Conservation (phyloP, 1,140 invertebrate genomes). For the Copidosoma floridanum region DNA sequence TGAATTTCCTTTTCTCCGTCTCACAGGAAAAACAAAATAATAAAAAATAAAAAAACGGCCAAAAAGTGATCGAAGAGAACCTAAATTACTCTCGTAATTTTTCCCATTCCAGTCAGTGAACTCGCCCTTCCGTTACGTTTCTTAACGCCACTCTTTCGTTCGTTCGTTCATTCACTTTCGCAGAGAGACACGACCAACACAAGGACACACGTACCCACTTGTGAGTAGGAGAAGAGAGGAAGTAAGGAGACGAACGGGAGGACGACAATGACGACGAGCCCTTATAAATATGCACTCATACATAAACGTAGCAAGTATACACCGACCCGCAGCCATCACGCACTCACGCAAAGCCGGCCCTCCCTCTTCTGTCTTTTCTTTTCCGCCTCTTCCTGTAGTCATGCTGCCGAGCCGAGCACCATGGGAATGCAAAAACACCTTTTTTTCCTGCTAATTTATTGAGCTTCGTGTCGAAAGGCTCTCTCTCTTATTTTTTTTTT, state of each 20-base stretch:
- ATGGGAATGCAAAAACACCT: conserved; percentile 9
- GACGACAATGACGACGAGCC: no score
- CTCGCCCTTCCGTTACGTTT: conserved; percentile 16
- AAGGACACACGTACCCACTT: background rate
- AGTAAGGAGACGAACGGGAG: no score
- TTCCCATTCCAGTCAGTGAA: background rate
- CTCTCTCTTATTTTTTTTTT: background rate
- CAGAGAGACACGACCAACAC: background rate
- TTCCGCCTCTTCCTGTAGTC: no score
- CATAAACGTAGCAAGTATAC: no score
- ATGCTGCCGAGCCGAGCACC: no score
- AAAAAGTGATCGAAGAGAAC: no score
- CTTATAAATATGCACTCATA: no score
- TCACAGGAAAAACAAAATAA: no score
- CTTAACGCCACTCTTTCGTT: conserved; percentile 13
- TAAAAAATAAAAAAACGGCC: no score
- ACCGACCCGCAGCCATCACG: conserved; percentile 5
- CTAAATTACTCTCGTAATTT: no score
- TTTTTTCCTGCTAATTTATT: conserved; percentile 4
- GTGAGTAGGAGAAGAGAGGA: no score
- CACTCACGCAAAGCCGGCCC: background rate
- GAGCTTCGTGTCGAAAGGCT: background rate
- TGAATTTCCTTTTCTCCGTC: no score
- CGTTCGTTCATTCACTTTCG: conserved; percentile 3
- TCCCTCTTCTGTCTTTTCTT: background rate